Evolutionary conservation across 2,113 vertebrate species (phyloP), one percentile per base, ranked within the genome.

Genomic region (Brachyistius frenatus): DNA sequence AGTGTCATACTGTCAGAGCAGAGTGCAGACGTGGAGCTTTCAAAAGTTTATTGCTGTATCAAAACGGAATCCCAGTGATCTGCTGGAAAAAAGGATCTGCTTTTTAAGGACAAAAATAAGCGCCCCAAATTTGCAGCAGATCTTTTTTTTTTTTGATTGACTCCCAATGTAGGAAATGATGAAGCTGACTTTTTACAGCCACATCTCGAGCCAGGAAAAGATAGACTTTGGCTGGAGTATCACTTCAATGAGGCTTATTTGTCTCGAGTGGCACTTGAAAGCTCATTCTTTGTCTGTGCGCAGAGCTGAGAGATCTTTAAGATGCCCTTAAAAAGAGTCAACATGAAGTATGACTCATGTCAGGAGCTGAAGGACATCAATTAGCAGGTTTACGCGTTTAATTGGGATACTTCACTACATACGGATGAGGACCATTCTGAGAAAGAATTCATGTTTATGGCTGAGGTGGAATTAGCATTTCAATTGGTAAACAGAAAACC

Each of bases 291-390:
- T 63, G 55, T 65, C 57, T 68, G 47, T 3, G 7, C 68, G 52
- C 7, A n/a, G 30, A 52, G 46, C 5, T 32, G 33, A 68, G n/a
- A 33, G 37, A 80, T 78, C 32, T 68, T 60, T 66, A 55, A 71
- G 70, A 77, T 16, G 66, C 44, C 57, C 64, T 77, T 47, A 62
- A 50, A 78, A 78, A 56, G 58, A 76, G 52, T 55, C 47, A 53
- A 31, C 8, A 13, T 83, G 71, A 83, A 70, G 69, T 64, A 56
- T 32, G 63, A 11, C 50, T 79, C 1, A 3, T 64, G 53, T 50
- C 66, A 66, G 30, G 33, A 57, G 65, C 78, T 86, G 70, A 80
- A 86, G 64, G 73, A 69, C 64, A 53, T 57, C 73, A 49, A 53
- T 55, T 70, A 66, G 55, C 61, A 1, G 39, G 46, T 23, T 60